These are phyloP conservation scores for Diaphora mendica DNA, from an alignment of 2,888 invertebrate species.

Conservation along the genomic window DNA sequence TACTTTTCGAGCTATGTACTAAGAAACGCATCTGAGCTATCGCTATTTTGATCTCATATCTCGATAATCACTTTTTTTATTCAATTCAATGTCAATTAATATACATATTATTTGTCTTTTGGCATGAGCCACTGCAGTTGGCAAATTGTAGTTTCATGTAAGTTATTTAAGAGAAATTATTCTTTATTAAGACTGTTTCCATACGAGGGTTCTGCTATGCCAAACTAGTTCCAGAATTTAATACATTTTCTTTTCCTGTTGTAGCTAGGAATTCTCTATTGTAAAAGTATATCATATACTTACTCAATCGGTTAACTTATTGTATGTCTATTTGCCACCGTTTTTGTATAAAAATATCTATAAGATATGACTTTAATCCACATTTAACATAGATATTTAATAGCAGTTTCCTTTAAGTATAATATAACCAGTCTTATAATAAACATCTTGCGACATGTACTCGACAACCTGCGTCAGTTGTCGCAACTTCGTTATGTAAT, in stretches of 20 bases:
- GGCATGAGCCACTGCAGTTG: background rate
- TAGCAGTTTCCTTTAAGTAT: slow-evolving; percentile 2
- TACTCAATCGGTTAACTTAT: background rate
- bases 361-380: background rate
- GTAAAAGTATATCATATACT: background rate
- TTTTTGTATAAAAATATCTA: background rate
- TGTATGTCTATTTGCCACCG: background rate
- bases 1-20: background rate
- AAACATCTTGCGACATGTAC: slow-evolving; percentile 24
- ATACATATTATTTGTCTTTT: no score
- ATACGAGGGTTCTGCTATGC: background rate
- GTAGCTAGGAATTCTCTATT: background rate
- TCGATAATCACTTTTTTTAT: background rate
- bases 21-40: background rate
- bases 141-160: background rate
- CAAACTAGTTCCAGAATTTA: background rate
- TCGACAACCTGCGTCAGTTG: slow-evolving; percentile 41
- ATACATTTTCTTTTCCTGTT: background rate
- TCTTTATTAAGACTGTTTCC: background rate
- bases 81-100: no score
- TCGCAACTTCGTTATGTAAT: slow-evolving; percentile 67
- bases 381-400: background rate
- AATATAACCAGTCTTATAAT: slow-evolving; percentile 15
- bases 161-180: background rate
- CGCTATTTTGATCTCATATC: background rate